Base-by-base conservation (phyloP, 2,797 vertebrate species). In the Aplochiton taeniatus region DNA sequence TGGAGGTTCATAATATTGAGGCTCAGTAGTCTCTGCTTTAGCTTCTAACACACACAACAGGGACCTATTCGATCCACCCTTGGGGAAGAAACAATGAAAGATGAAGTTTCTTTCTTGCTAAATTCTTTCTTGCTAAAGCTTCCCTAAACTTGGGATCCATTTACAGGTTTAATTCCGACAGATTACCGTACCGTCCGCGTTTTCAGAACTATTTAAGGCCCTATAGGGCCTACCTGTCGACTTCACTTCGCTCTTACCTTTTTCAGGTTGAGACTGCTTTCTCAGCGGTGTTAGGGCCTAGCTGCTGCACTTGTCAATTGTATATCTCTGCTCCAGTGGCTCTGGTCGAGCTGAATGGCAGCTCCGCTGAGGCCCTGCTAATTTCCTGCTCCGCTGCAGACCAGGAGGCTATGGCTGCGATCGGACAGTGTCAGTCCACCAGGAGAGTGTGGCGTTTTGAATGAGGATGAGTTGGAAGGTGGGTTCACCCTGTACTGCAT, bases 261-360 rank as follows among this genome's bases (percentile, higher is more conserved):
- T 9, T 41, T 16, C 20, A 57, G 55, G 43, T 57, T 1, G 13
- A 57, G 10, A 43, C 55, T n/a, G 55, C 8, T 57, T 43, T 57
- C 31, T 57, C 20, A 57, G 31, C n/a, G 31, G 55, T 57, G 41
- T 57, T 57, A 42, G 20, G 11, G 55, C 41, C 9, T 57, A 4
- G 55, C 31, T 42, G n/a, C 31, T 43, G 55, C 31, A 57, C 31
- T 9, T 57, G 13, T 42, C 14, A 9, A 5, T 43, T 2, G 31
- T 31, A 31, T 31, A 42, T 57, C 54, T 56, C 41, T 57, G 55
- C 59, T 61, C 59, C 59, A 47, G 18, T 49, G 19, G 59, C 14
- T 61, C 17, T 47, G 45, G 17, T 61, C 17, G 48, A 6, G 45
- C 17, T 61, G 45, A 41, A 19, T 31, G 46, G 59, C n/a, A 57